A percentile compares a stretch with the other conserved stretches of the same genome.
These are phyloP conservation scores for Dioctria rufipes DNA, from an alignment of 2,888 invertebrate genomes.

Conservation along the genomic window DNA sequence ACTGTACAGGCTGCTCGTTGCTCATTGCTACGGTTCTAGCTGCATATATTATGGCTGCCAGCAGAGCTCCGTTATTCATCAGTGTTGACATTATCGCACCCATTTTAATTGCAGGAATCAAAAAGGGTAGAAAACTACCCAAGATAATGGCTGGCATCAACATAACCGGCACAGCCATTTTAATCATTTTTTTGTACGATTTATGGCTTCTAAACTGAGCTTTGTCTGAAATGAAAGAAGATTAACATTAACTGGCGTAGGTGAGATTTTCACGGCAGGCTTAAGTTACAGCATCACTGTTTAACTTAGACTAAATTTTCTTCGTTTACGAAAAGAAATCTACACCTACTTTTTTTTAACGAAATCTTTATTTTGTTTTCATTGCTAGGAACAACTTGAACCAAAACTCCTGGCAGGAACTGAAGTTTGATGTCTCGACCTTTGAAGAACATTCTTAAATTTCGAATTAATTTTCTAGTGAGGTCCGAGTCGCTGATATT, in stretches of 20 bases:
- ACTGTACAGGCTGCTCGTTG: conserved; percentile 67
- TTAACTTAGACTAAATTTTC: conserved; percentile 60
- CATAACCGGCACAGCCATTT: conserved; percentile 74
- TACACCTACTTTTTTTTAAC: conserved; percentile 72
- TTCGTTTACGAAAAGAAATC: too few relatives aligned
- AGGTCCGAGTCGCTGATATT: conserved; percentile 72
- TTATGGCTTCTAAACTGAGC: conserved; percentile 57
- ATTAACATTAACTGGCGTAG: too few relatives aligned
- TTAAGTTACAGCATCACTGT: background rate
- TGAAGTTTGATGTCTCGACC: conserved; percentile 73
- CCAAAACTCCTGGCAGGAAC: conserved; percentile 73
- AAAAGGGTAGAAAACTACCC: conserved; percentile 79
- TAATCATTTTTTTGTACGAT: conserved; percentile 65
- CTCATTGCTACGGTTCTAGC: conserved; percentile 67
- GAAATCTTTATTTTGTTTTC: conserved; percentile 73
- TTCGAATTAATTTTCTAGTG: conserved; percentile 72
- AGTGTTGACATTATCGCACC: conserved; percentile 76
- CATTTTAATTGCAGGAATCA: conserved; percentile 79
- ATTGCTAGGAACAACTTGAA: conserved; percentile 73
- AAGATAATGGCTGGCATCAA: conserved; percentile 77
- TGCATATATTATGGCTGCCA: conserved; percentile 73
- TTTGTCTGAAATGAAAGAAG: too few relatives aligned
- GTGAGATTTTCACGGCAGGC: too few relatives aligned
- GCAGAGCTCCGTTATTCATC: conserved; percentile 79
- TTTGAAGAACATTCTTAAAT: conserved; percentile 73